Evolutionary conservation across 2,797 vertebrate species (phyloP), one percentile per base, ranked within the genome.

Genomic region (Falco cherrug): DNA sequence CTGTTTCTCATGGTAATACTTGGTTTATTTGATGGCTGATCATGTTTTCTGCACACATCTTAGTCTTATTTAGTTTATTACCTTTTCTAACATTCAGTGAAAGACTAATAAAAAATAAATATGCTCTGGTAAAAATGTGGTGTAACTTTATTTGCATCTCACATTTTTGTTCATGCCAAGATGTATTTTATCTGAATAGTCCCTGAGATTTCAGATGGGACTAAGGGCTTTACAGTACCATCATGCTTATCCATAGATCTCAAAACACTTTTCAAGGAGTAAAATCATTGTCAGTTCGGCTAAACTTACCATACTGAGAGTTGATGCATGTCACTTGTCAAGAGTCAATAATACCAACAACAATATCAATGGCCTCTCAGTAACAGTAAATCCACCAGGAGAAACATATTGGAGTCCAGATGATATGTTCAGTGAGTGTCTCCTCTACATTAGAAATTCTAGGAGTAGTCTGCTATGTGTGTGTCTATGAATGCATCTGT

Each of bases 71-170:
- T 3, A 17, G 64, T 73, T 90, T 93, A 87, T 91, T 91, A 92
- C 24, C 48, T 47, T 85, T 90, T 89, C 45, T 85, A 41, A 57
- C n/a, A 75, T 84, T 84, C 57, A 82, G 35, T 67, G 29, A 76
- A 89, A 92, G 56, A 67, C 31, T 76, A 85, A 91, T 83, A 87
- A 93, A 90, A 93, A 84, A 81, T 70, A 82, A 89, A 93, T 88
- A 89, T 48, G 6, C 19, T 79, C 37, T 92, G n/a, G 3, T 67
- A 87, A 71, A 70, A 74, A 63, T 20, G 18, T 71, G 4, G 17
- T 69, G 26, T 39, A 77, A 63, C 33, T 82, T 69, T 65, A 56
- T 64, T 70, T 19, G 0, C 10, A 80, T 83, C 35, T 74, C n/a
- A 82, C 7, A 16, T 87, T 81, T 81, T 84, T 86, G 19, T 88